Conservation (phyloP, 2,113 vertebrate genomes). For the Puntigrus tetrazona region DNA sequence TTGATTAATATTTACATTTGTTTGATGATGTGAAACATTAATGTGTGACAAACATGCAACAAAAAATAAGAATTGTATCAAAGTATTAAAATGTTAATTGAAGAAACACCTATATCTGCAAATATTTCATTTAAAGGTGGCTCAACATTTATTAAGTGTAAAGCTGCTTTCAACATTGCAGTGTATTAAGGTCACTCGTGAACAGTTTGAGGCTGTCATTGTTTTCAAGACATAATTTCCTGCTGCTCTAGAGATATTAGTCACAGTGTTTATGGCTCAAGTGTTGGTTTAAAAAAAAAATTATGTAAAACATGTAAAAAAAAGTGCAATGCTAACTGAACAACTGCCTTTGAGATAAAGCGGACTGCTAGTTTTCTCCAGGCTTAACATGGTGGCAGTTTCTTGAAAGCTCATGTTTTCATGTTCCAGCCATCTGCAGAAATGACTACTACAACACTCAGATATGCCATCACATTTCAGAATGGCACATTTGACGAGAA, state of each 20-base stretch:
- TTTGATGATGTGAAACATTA: too few species aligned
- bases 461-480: background rate
- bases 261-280: background rate
- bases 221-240: too few species aligned
- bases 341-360: background rate
- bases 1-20: too few species aligned
- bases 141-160: too few species aligned
- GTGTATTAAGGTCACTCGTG: too few species aligned
- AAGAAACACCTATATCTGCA: too few species aligned
- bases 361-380: background rate
- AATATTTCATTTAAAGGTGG: too few species aligned
- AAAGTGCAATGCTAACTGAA: background rate
- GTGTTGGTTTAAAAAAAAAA: background rate
- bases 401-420: background rate
- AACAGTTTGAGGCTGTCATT: too few species aligned
- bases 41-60: too few species aligned
- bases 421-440: slow-evolving; percentile 5
- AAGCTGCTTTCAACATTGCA: too few species aligned
- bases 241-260: background rate
- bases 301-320: background rate
- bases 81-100: too few species aligned
- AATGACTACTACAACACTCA: background rate
- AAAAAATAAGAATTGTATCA: too few species aligned
- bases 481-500: slow-evolving; percentile 17
- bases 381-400: background rate